A percentile compares a stretch with the other conserved stretches of the same genome.
phyloP scores from a whole-genome alignment of 2,888 invertebrate genomes.

The Leptopterna dolabrata region DNA sequence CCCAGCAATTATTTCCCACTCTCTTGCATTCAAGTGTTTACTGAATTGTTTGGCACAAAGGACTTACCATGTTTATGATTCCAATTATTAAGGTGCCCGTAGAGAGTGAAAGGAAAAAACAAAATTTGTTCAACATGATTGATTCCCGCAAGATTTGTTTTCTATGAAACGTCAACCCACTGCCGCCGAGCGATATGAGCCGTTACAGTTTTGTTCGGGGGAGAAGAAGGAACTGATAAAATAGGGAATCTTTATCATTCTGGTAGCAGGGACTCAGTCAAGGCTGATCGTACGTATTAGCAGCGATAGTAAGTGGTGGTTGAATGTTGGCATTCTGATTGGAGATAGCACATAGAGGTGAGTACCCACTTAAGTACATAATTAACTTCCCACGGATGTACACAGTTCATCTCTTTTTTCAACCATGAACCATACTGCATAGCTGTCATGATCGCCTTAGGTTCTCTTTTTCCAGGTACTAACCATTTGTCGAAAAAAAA shows the following conservation, averaged over 20 bases:
- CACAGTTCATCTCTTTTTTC: too few relatives aligned
- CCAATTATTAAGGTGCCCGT: conserved; percentile 2
- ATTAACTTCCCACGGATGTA: too few relatives aligned
- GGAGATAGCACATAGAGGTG: neutral
- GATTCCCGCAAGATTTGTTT: neutral
- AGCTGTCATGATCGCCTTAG: too few relatives aligned
- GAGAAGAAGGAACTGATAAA: conserved; percentile 1
- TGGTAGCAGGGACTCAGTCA: neutral
- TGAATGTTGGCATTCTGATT: neutral
- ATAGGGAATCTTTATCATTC: neutral
- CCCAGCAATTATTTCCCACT: too few relatives aligned
- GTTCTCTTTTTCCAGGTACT: too few relatives aligned
- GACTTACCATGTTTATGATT: conserved; percentile 1
- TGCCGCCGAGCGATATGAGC: neutral
- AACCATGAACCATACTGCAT: too few relatives aligned
- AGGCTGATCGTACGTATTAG: neutral
- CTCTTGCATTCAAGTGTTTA: neutral
- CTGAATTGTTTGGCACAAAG: neutral
- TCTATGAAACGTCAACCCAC: neutral
- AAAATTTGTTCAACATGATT: conserved; percentile 27
- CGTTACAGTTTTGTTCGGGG: neutral
- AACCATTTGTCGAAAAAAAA: too few relatives aligned
- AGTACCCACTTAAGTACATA: too few relatives aligned
- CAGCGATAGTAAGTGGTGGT: neutral
- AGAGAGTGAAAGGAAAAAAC: conserved; percentile 33